Base-by-base conservation (phyloP, 2,888 invertebrate species). In the Plagiodera versicolora region DNA sequence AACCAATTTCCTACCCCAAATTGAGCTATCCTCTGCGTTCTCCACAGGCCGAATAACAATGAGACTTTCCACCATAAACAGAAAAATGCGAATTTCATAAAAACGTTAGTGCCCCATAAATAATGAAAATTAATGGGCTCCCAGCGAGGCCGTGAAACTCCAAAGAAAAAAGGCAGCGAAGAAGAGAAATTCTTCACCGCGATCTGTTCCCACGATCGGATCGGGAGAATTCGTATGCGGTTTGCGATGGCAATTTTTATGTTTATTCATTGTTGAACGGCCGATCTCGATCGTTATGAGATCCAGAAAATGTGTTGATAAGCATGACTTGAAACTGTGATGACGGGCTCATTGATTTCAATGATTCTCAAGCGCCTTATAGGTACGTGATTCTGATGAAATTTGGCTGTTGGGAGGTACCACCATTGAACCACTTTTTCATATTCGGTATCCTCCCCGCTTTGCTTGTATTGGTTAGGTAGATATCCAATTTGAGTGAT, bases 121-220 rank as follows among this genome's bases (percentile, higher is more conserved):
- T 53, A 45, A 53, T 45, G 53, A 45, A 53, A 53, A 53, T 53
- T 53, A 53, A 53, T 53, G 45, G 53, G 39, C 14, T 39, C 5
- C 53, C 24, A 10, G 35, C 45, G 24, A 53, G 53, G 53, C 19
- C 53, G 28, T 53, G 53, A 17, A 45, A 46, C 9, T 44, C 44
- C 4, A 28, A 17, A 53, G 24, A 53, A 53, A 52, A 53, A 53
- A 53, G 24, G 16, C 39, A 24, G 14, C 20, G 24, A 44, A 53
- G 53, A 53, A 35, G 19, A 20, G 35, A 18, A 53, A 45, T 53
- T 52, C 45, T 45, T 44, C 45, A 28, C 53, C 44, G 20, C 11
- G 45, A 53, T 24, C 53, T 24, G 53, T 53, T 53, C 53, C 53
- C 53, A 53, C 53, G 53, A 53, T 53, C 39, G 39, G 53, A 53